Conservation (phyloP, 2,113 vertebrate species). For the Diphyllodes magnificus region DNA sequence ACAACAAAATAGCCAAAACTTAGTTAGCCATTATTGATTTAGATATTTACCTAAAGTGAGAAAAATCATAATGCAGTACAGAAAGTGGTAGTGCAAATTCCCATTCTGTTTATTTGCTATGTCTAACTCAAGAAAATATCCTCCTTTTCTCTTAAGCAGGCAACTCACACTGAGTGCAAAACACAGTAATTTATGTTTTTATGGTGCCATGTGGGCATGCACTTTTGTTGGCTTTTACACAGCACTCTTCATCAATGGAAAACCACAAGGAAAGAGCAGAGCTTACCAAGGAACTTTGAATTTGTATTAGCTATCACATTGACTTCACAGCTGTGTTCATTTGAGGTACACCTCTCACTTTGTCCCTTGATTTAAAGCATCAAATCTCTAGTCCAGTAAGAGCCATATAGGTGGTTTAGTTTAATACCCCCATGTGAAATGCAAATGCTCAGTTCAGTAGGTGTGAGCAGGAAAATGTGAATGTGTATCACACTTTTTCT, state of each 20-base stretch:
- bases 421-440: neutral
- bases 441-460: neutral
- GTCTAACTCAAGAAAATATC: neutral
- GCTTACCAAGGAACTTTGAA: neutral
- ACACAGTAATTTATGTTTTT: neutral
- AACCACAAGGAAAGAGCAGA: neutral
- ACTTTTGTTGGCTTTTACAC: neutral
- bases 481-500: neutral
- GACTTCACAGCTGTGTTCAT: neutral
- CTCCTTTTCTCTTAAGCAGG: neutral
- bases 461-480: neutral
- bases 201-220: neutral
- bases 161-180: neutral
- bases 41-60: neutral
- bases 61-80: neutral
- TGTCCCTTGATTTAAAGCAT: neutral
- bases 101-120: neutral
- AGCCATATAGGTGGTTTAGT: neutral
- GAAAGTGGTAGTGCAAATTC: neutral
- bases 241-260: neutral
- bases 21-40: neutral
- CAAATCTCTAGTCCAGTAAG: neutral
- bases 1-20: neutral
- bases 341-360: neutral
- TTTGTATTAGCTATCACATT: neutral